phyloP scores from a whole-genome alignment of 2,797 vertebrate species.

The Salarias fasciatus region DNA sequence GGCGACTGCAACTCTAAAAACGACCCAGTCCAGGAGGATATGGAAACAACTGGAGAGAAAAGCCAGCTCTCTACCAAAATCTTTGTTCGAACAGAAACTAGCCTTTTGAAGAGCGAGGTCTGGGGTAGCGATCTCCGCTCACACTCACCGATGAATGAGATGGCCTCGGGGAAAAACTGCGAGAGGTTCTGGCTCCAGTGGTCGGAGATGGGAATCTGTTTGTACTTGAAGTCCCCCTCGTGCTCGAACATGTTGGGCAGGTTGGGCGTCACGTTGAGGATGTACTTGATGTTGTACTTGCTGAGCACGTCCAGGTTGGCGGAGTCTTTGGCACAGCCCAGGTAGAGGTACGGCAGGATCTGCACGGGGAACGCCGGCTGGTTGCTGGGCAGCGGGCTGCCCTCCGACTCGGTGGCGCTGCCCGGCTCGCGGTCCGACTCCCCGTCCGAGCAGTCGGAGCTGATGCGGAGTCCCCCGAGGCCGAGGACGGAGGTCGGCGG shows the following conservation, averaged over 20 bases:
- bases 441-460: constrained; percentile 94
- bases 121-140: too few species aligned
- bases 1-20: too few species aligned
- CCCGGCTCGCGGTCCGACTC: constrained; percentile 95
- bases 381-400: constrained; percentile 92
- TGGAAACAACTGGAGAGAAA: too few species aligned
- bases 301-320: constrained; percentile 95
- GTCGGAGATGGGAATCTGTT: constrained; percentile 99
- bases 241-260: constrained; percentile 99
- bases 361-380: constrained; percentile 98
- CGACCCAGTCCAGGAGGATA: too few species aligned
- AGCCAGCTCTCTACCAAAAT: too few species aligned
- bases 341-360: constrained; percentile 96
- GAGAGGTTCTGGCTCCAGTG: constrained; percentile 99
- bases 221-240: constrained; percentile 97
- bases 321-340: constrained; percentile 99
- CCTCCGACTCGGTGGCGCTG: constrained; percentile 95
- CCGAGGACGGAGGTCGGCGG: constrained; percentile 92
- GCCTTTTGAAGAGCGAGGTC: too few species aligned
- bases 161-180: constrained; percentile 99
- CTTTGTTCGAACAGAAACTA: too few species aligned
- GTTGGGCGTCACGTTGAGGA: constrained; percentile 98
- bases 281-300: constrained; percentile 98
- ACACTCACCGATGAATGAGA: constrained; percentile 98
- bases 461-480: constrained; percentile 94